Evolutionary conservation across 2,797 vertebrate species (phyloP), one percentile per base, ranked within the genome.

Genomic region (Carcharodon carcharias): DNA sequence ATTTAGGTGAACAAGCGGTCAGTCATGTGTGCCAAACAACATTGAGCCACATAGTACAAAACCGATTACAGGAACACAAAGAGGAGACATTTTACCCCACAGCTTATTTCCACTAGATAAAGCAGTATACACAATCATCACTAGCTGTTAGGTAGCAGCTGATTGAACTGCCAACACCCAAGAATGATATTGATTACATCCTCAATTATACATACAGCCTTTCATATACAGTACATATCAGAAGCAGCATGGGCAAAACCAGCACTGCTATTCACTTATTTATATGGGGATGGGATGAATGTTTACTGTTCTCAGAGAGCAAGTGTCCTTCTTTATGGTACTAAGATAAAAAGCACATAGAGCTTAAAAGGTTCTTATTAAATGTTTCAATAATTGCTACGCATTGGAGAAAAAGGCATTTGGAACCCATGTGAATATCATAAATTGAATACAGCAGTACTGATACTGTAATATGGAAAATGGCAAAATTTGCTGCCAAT

Each of bases 21-120:
- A 77, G 69, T 95, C 94, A 95, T 95, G 94, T 77, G 94, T 77
- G 69, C 69, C 16, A 95, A 95, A 77, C 50, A 73, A 95, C 94
- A 95, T 56, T 54, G 31, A 73, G 54, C 94, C 94, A 95, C 94
- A 58, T 58, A 95, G 50, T 77, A 95, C 94, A 56, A 95, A 95
- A 71, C 69, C 95, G 45, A 77, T 95, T 95, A 95, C 94, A 95
- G 67, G 94, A 40, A 77, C 94, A 95, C 94, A 77, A 95, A 26
- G 63, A 93, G n/a, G 91, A 67, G n/a, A 93, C 91, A 73, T 95
- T 77, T 95, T 95, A 95, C 50, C 94, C 50, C 94, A 95, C 94
- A 95, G 94, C 23, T 95, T 95, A 73, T 95, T 77, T 95, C 94
- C 67, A 95, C 94, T 95, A 95, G 56, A 77, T 95, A 95, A 95